Percentiles rank a stretch among this genome's conserved stretches.
These are phyloP conservation scores for Oryzias javanicus DNA, from an alignment of 2,113 vertebrate species.

Conservation along the genomic window DNA sequence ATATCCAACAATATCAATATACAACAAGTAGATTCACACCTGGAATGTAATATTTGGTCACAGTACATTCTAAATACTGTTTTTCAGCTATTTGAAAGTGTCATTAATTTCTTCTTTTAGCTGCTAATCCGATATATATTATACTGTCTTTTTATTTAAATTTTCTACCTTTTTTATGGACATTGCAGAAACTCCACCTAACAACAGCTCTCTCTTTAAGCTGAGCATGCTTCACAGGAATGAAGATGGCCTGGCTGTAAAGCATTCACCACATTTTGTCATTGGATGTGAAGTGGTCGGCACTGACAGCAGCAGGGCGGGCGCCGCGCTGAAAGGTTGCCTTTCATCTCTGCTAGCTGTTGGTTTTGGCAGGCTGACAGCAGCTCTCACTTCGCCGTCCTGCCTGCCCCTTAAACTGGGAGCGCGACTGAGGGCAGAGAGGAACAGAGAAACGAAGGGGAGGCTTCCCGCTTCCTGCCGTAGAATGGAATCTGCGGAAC, in stretches of 20 bases:
- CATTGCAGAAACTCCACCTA: too few relatives aligned
- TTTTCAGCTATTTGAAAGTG: too few relatives aligned
- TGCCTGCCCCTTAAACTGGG: conserved; percentile 39
- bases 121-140: too few relatives aligned
- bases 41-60: too few relatives aligned
- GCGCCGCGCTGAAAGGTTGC: conserved; percentile 57
- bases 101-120: too few relatives aligned
- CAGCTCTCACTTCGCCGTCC: conserved; percentile 35
- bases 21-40: too few relatives aligned
- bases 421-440: conserved; percentile 19
- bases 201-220: too few relatives aligned
- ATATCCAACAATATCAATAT: too few relatives aligned
- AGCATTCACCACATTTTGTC: conserved; percentile 38
- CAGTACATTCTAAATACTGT: too few relatives aligned
- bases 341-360: conserved; percentile 61
- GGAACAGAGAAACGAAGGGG: conserved; percentile 17
- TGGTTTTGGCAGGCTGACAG: conserved; percentile 64
- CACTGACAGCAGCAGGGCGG: conserved; percentile 42
- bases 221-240: not conserved
- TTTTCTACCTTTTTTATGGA: too few relatives aligned
- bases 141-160: too few relatives aligned
- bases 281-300: conserved; percentile 45
- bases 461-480: conserved; percentile 10
- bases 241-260: conserved; percentile 17
- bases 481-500: conserved; percentile 21